Conservation (phyloP, 2,888 invertebrate species). For the Pseudococcus viburni region DNA sequence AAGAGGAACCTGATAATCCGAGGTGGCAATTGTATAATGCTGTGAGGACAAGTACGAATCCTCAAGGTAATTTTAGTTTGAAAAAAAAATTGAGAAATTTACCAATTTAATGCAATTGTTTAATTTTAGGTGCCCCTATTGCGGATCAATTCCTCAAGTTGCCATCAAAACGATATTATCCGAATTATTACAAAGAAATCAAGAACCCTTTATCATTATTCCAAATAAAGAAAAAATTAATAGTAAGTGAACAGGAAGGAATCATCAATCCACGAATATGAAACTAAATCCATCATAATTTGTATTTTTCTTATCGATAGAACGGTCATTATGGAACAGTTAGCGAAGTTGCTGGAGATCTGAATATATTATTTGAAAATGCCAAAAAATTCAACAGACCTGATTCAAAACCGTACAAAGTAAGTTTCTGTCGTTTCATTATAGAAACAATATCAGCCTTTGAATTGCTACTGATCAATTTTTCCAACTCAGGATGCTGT, state of each 20-base stretch:
- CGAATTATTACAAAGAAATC: conserved; percentile 98
- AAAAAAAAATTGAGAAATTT: neutral
- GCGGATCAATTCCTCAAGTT: conserved; percentile 94
- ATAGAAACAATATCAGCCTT: too few relatives aligned
- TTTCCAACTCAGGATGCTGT: conserved; percentile 79
- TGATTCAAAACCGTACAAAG: conserved; percentile 86
- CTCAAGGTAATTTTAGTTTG: conserved; percentile 69
- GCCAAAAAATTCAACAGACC: conserved; percentile 91
- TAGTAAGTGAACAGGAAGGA: conserved; percentile 72
- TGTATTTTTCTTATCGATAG: conserved; percentile 70
- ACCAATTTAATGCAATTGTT: neutral
- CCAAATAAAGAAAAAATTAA: conserved; percentile 89
- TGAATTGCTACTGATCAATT: too few relatives aligned
- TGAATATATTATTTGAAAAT: conserved; percentile 97
- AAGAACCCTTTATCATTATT: conserved; percentile 94
- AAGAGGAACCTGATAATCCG: conserved; percentile 78
- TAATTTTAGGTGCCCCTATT: conserved; percentile 79
- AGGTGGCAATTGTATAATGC: conserved; percentile 93
- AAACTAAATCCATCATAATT: neutral
- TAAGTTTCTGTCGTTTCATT: conserved; percentile 70
- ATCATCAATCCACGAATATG: neutral
- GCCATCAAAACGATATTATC: conserved; percentile 91
- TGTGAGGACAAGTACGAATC: conserved; percentile 79
- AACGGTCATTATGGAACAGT: conserved; percentile 87
- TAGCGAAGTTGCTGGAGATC: conserved; percentile 91